These are phyloP conservation scores for Callipepla squamata DNA, from an alignment of 2,113 vertebrate species.

Conservation along the genomic window DNA sequence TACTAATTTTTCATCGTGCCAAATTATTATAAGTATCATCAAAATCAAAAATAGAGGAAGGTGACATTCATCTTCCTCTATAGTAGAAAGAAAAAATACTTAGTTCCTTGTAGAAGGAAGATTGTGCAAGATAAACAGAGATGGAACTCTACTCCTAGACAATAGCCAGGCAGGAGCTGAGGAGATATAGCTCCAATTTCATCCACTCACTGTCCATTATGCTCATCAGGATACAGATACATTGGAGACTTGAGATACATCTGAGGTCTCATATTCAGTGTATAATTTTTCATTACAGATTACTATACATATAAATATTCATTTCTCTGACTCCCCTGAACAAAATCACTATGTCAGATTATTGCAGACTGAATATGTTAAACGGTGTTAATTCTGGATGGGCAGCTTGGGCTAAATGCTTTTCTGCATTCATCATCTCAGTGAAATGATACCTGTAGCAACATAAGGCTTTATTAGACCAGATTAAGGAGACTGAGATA, in stretches of 20 bases:
- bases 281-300: neutral
- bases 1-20: neutral
- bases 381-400: neutral
- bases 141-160: neutral
- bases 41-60: neutral
- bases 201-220: neutral
- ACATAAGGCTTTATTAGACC: neutral
- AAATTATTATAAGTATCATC: conserved; percentile 2
- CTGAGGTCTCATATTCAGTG: neutral
- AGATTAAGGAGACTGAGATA: neutral
- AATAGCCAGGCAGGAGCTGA: neutral
- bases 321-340: neutral
- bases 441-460: neutral
- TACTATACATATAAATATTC: neutral
- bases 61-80: neutral
- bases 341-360: neutral
- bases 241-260: neutral
- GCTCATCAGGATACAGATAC: neutral
- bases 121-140: neutral
- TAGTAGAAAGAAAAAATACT: neutral
- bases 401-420: neutral
- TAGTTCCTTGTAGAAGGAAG: neutral
- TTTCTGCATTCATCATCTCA: neutral
- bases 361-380: neutral
- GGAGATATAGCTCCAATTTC: neutral